Evolutionary conservation across 2,888 invertebrate species (phyloP).

Genomic region (Drosophila sordidula): DNA sequence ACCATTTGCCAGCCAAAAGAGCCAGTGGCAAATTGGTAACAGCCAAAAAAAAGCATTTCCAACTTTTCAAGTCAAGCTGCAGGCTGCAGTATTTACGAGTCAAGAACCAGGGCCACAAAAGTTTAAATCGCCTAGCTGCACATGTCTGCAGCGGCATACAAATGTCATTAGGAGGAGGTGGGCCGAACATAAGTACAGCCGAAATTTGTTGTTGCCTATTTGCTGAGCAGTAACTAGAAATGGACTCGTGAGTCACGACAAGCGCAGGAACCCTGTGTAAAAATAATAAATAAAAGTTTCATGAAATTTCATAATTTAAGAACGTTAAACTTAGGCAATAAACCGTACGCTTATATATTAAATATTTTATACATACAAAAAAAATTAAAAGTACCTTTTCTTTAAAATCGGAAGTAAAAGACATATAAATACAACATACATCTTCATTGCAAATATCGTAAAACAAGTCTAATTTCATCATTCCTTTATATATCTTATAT

Average conservation of each 20-base stretch:
- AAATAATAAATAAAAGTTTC: too few species aligned
- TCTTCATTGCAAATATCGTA: too few species aligned
- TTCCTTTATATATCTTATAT: too few species aligned
- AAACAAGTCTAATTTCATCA: too few species aligned
- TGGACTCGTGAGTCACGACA: conserved; percentile 28
- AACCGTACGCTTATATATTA: neutral
- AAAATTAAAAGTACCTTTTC: too few species aligned
- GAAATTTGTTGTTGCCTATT: conserved; percentile 38
- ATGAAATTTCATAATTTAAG: too few species aligned
- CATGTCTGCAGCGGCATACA: conserved; percentile 53
- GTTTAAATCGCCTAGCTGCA: conserved; percentile 48
- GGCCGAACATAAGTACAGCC: conserved; percentile 30
- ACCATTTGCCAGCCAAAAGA: conserved; percentile 25
- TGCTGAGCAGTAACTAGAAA: conserved; percentile 10
- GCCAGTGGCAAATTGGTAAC: conserved; percentile 24
- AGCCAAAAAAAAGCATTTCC: neutral
- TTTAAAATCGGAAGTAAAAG: too few species aligned
- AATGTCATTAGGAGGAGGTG: conserved; percentile 69
- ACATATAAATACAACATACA: too few species aligned
- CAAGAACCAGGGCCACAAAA: conserved; percentile 13
- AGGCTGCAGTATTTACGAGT: conserved; percentile 36
- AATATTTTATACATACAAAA: neutral
- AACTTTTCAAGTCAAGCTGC: conserved; percentile 39
- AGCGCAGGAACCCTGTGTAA: too few species aligned
- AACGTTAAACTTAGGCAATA: neutral